phyloP scores from a whole-genome alignment of 2,113 vertebrate genomes.

The Aldabrachelys gigantea region DNA sequence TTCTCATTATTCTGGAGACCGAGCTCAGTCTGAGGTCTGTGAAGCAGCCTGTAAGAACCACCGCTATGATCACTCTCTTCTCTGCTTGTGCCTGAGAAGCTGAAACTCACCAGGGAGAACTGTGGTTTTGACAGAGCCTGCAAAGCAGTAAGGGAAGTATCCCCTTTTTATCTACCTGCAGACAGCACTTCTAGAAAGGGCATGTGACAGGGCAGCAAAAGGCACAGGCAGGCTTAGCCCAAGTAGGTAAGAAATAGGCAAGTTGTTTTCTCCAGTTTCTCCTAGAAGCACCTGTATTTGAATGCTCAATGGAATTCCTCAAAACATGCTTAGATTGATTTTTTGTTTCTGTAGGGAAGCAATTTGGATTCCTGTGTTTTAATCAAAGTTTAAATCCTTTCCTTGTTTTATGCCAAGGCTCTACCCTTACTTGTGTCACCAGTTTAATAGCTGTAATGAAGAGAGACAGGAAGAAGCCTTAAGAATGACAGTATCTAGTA shows the following conservation, averaged over 20 bases:
- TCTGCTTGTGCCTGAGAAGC: background rate
- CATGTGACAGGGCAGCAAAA: background rate
- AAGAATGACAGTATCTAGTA: background rate
- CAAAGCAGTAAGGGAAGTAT: background rate
- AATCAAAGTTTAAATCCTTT: background rate
- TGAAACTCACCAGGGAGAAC: background rate
- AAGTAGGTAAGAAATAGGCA: background rate
- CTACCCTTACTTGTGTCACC: background rate
- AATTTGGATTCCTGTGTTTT: background rate
- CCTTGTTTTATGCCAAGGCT: background rate
- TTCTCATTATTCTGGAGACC: background rate
- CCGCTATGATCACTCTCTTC: background rate
- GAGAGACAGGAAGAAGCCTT: background rate
- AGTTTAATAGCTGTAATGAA: background rate
- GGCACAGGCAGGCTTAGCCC: background rate
- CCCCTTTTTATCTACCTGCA: background rate
- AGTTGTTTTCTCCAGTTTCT: background rate
- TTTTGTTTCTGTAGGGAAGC: background rate
- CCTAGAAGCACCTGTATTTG: background rate
- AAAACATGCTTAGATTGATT: background rate
- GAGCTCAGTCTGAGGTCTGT: background rate
- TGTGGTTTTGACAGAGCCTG: background rate
- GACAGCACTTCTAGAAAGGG: background rate
- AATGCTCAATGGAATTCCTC: background rate
- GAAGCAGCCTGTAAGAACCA: background rate